A percentile compares a stretch with the other conserved stretches of the same genome.
Conservation (phyloP, 30 jellyfish, hydroid and myxozoan genomes). For the Sanderia malayensis region DNA sequence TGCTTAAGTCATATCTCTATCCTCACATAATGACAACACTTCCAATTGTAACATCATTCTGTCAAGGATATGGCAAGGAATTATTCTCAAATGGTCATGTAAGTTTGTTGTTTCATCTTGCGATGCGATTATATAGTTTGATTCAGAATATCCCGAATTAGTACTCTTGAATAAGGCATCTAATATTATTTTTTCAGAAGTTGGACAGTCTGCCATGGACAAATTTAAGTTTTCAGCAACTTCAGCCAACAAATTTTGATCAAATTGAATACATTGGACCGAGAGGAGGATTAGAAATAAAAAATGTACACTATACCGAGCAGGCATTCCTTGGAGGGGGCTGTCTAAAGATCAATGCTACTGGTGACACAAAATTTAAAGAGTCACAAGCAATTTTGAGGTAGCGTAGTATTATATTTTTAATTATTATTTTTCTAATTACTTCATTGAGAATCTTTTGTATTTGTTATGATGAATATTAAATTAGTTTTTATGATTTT, state of each 20-base stretch:
- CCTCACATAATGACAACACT: conserved; percentile 53
- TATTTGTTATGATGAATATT: not conserved
- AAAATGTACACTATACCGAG: conserved; percentile 33
- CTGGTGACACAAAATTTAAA: conserved; percentile 13
- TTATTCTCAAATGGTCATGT: conserved; percentile 61
- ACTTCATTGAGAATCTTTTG: not conserved
- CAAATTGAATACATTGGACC: conserved; percentile 66
- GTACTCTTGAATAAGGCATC: too few species aligned
- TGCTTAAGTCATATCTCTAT: conserved; percentile 69
- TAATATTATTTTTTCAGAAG: conserved; percentile 14
- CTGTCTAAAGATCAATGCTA: conserved; percentile 55
- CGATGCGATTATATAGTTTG: not conserved
- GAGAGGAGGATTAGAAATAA: conserved; percentile 33
- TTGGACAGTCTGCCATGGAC: conserved; percentile 70
- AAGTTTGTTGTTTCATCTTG: not conserved
- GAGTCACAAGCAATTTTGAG: conserved; percentile 49
- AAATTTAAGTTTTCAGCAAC: conserved; percentile 71
- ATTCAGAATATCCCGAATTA: too few species aligned
- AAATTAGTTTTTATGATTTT: not conserved
- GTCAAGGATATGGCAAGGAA: conserved; percentile 80
- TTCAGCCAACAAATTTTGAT: conserved; percentile 72
- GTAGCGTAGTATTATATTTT: conserved; percentile 11
- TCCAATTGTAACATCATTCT: conserved; percentile 76
- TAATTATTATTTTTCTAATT: not conserved
- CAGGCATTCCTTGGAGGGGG: conserved; percentile 91